These are phyloP conservation scores for Syngnathus rostellatus DNA, from an alignment of 2,797 vertebrate species.

Conservation along the genomic window DNA sequence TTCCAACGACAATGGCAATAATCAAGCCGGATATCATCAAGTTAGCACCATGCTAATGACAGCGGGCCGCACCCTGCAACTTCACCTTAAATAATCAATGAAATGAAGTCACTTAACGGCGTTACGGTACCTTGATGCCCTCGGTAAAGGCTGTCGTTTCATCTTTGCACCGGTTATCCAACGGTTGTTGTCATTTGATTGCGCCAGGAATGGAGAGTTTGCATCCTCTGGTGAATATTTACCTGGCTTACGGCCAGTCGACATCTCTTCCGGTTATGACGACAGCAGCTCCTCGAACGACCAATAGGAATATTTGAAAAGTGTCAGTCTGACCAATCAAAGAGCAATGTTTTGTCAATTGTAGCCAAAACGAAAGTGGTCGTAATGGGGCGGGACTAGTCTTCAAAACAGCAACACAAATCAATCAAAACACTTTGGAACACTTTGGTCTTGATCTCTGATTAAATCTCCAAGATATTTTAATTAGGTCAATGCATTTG, in stretches of 20 bases:
- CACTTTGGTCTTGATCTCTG: conserved; percentile 5
- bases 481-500: conserved; percentile 3
- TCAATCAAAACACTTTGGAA: conserved; percentile 1
- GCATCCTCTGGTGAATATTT: conserved; percentile 55
- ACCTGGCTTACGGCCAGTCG: conserved; percentile 44
- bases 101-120: conserved; percentile 8
- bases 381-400: neutral
- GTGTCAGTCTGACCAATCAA: neutral
- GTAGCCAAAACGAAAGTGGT: conserved; percentile 9
- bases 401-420: neutral
- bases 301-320: conserved; percentile 43
- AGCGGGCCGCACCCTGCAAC: conserved; percentile 55
- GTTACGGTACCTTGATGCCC: conserved; percentile 41
- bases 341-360: neutral
- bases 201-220: conserved; percentile 26
- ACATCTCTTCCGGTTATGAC: conserved; percentile 46
- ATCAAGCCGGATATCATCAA: conserved; percentile 23
- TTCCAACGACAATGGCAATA: conserved; percentile 10
- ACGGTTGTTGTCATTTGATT: conserved; percentile 35
- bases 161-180: conserved; percentile 49
- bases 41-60: conserved; percentile 46
- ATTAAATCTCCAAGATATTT: conserved; percentile 9
- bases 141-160: conserved; percentile 34
- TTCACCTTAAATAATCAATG: conserved; percentile 15
- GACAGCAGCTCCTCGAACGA: neutral